These are phyloP conservation scores for Melanotaenia trifasciata DNA, from an alignment of 2,797 vertebrate genomes.

Conservation along the genomic window DNA sequence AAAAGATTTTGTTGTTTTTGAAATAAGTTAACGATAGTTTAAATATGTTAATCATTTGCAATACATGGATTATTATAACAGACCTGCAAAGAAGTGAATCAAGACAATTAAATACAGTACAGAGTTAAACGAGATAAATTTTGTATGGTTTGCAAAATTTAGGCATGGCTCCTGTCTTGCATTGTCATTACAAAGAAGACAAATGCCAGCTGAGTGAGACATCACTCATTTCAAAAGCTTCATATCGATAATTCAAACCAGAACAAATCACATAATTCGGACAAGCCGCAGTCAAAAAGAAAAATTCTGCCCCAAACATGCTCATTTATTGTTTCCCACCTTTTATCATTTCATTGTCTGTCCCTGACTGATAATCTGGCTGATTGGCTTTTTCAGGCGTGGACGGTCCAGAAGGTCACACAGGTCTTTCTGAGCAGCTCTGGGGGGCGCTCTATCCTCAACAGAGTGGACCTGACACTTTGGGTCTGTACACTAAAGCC, in stretches of 20 bases:
- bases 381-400: constrained; percentile 74
- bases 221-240: constrained; percentile 2
- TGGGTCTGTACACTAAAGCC: constrained; percentile 71
- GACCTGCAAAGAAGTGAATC: not conserved
- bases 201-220: not conserved
- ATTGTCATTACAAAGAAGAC: not conserved
- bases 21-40: not conserved
- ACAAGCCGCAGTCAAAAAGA: not conserved
- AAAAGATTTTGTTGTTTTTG: not conserved
- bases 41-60: not conserved
- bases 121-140: not conserved
- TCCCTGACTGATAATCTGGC: constrained; percentile 47
- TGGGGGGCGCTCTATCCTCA: constrained; percentile 78
- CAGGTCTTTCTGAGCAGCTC: constrained; percentile 65
- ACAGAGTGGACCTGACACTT: constrained; percentile 73
- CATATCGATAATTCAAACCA: not conserved
- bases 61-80: not conserved
- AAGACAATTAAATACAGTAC: not conserved
- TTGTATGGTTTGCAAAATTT: not conserved
- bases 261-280: not conserved
- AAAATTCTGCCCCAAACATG: not conserved
- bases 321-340: constrained; percentile 3
- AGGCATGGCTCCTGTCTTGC: not conserved
- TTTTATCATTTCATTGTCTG: constrained; percentile 1
- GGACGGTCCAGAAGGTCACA: constrained; percentile 67